Evolutionary conservation across 2,888 invertebrate species (phyloP).

Genomic region (Catocala fraxini): DNA sequence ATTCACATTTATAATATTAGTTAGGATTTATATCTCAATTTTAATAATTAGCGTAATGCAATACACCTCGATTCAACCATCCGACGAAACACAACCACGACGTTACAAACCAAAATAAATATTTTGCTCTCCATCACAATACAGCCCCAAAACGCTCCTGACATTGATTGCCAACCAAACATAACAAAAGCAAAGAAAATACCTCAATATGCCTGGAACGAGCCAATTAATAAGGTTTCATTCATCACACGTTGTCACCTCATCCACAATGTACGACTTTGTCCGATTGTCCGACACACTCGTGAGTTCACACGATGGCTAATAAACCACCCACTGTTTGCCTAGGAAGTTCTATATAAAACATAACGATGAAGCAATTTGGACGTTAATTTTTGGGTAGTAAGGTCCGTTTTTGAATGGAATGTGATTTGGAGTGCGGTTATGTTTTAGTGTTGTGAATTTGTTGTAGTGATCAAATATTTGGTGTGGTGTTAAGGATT

Average conservation of each 20-base stretch:
- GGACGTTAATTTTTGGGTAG: fast-evolving
- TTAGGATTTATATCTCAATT: too few species aligned
- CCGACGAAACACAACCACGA: too few species aligned
- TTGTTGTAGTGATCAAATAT: constrained; percentile 16
- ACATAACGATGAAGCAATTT: constrained; percentile 12
- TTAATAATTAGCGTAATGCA: too few species aligned
- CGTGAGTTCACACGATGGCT: constrained; percentile 62
- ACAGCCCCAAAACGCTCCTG: neutral
- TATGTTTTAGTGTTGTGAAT: constrained; percentile 35
- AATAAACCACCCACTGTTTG: constrained; percentile 69
- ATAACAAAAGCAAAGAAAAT: constrained; percentile 14
- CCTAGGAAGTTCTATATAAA: constrained; percentile 18
- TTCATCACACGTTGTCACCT: constrained; percentile 58
- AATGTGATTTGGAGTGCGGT: constrained; percentile 14
- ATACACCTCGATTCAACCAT: too few species aligned
- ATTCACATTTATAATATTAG: too few species aligned
- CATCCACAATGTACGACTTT: constrained; percentile 59
- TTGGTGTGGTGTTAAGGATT: constrained; percentile 1
- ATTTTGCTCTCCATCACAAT: neutral
- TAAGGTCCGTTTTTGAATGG: constrained; percentile 13
- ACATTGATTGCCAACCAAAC: neutral
- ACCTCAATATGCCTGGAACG: constrained; percentile 21
- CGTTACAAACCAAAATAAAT: too few species aligned
- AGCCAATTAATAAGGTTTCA: constrained; percentile 49
- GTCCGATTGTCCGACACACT: constrained; percentile 60